Conservation (phyloP, 2,888 invertebrate species). For the Scaptodrosophila latifasciaeformis region DNA sequence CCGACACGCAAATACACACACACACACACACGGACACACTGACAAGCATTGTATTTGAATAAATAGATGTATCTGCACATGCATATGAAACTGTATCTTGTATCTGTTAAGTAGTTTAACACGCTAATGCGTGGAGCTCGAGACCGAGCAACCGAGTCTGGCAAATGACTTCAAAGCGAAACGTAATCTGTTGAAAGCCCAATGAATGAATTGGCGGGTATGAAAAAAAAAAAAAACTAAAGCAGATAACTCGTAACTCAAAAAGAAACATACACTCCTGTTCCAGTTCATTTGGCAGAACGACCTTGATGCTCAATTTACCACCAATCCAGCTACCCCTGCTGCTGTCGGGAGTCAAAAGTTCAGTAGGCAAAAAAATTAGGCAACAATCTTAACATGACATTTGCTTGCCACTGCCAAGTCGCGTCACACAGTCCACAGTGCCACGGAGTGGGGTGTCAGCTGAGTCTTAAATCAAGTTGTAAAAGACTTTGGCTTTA, state of each 20-base stretch:
- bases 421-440: no score
- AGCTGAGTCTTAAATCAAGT: slow-evolving; percentile 67
- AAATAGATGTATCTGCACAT: not conserved
- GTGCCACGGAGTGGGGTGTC: slow-evolving; percentile 32
- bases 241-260: not conserved
- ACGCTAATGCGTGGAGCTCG: slow-evolving; percentile 49
- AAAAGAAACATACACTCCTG: not conserved
- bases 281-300: slow-evolving; percentile 1
- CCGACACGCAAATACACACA: not conserved
- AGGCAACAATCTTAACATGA: slow-evolving; percentile 54
- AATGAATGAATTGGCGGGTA: slow-evolving; percentile 25
- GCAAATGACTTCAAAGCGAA: slow-evolving; percentile 7
- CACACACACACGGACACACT: no score
- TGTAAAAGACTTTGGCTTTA: no score
- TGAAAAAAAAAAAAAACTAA: not conserved
- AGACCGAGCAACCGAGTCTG: not conserved
- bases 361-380: slow-evolving; percentile 41
- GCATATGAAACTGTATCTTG: slow-evolving; percentile 8
- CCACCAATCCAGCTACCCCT: slow-evolving; percentile 11
- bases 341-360: slow-evolving; percentile 53
- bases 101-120: slow-evolving; percentile 53
- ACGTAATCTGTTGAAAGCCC: slow-evolving; percentile 27
- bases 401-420: slow-evolving; percentile 46
- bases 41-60: no score
- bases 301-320: slow-evolving; percentile 15